Evolutionary conservation across 2,797 vertebrate genomes (phyloP).

Genomic region (Protonibea diacanthus): DNA sequence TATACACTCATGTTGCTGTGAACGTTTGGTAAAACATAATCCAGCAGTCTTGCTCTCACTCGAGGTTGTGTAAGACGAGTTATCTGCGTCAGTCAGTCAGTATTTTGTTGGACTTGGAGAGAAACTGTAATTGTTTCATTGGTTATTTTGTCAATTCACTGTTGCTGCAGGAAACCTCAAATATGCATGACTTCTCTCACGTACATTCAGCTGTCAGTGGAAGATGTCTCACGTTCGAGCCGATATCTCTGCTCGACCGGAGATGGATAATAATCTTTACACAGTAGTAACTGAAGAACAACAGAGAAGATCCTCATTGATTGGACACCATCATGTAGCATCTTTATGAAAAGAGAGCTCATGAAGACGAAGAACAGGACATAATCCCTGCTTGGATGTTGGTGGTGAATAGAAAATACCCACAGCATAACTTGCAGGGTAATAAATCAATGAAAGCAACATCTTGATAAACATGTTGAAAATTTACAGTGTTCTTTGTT

Average conservation of each 20-base stretch:
- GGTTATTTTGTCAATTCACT: neutral
- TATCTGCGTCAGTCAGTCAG: neutral
- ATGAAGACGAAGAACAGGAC: neutral
- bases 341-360: neutral
- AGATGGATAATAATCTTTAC: neutral
- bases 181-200: neutral
- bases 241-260: neutral
- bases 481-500: neutral
- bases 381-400: neutral
- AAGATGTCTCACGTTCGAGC: neutral
- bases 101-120: neutral
- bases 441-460: neutral
- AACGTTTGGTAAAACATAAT: conserved; percentile 25
- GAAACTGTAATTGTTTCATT: neutral
- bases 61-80: conserved; percentile 22
- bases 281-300: neutral
- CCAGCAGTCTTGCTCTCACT: conserved; percentile 16
- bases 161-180: no score
- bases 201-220: neutral
- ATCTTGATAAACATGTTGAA: neutral
- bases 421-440: neutral
- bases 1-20: neutral
- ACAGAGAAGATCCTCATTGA: neutral
- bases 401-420: neutral
- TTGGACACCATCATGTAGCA: neutral